Conservation (phyloP, 2,888 invertebrate species). For the Strigamia maritima region DNA sequence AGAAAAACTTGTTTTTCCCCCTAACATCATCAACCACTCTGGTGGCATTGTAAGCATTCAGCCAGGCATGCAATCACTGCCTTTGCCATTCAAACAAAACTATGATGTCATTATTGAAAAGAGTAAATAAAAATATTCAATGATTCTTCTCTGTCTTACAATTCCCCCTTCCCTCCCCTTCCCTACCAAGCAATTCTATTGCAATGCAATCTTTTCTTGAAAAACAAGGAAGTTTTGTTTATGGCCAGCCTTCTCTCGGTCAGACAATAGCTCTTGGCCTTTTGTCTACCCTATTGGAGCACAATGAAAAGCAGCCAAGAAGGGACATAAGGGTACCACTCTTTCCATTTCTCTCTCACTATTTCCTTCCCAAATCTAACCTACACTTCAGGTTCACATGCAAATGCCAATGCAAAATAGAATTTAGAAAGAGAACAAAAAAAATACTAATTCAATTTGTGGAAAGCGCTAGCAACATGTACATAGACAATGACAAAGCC, state of each 20-base stretch:
- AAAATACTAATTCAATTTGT: slow-evolving; percentile 22
- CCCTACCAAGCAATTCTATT: neutral
- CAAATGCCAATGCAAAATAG: slow-evolving; percentile 12
- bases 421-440: neutral
- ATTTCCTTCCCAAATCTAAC: neutral
- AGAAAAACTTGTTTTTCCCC: slow-evolving; percentile 15
- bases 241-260: slow-evolving; percentile 26
- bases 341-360: neutral
- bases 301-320: slow-evolving; percentile 22
- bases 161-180: neutral
- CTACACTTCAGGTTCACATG: neutral
- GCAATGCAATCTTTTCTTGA: slow-evolving; percentile 27
- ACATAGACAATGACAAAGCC: slow-evolving; percentile 21
- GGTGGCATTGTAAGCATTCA: neutral
- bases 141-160: slow-evolving; percentile 24
- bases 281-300: slow-evolving; percentile 24
- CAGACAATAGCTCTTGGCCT: slow-evolving; percentile 29
- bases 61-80: slow-evolving; percentile 27
- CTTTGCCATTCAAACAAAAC: slow-evolving; percentile 24
- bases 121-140: slow-evolving; percentile 29
- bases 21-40: slow-evolving; percentile 15
- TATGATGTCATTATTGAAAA: slow-evolving; percentile 27
- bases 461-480: neutral
- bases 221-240: slow-evolving; percentile 27
- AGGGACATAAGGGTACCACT: slow-evolving; percentile 9